Evolutionary conservation across 2,797 vertebrate species (phyloP).

Genomic region (Lagorchestes hirsutus): DNA sequence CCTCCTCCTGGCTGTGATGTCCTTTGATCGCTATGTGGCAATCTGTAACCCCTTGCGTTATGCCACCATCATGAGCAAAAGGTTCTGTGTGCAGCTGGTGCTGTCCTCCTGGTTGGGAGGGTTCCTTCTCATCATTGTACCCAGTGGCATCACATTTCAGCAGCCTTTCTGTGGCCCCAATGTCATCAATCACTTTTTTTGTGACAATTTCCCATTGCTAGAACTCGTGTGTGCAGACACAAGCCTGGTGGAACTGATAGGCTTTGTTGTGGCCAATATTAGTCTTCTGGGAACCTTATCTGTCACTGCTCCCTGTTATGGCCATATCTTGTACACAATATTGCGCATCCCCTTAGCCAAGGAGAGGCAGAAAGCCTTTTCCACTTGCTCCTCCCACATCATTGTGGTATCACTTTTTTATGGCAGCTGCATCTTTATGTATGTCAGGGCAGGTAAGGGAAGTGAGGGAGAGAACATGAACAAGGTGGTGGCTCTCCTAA

Average conservation of each 20-base stretch:
- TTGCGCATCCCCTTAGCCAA: constrained; percentile 65
- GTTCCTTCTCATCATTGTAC: constrained; percentile 63
- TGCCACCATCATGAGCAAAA: constrained; percentile 68
- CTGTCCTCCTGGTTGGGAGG: constrained; percentile 57
- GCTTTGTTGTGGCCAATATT: constrained; percentile 66
- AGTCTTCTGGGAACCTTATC: constrained; percentile 75
- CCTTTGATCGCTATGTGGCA: constrained; percentile 77
- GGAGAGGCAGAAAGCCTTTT: constrained; percentile 78
- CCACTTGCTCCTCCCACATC: constrained; percentile 78
- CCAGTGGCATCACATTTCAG: constrained; percentile 33
- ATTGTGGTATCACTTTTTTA: constrained; percentile 78
- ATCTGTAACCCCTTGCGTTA: constrained; percentile 76
- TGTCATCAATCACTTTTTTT: constrained; percentile 79
- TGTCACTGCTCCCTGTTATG: constrained; percentile 71
- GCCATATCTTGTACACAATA: constrained; percentile 72
- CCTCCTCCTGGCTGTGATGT: constrained; percentile 75
- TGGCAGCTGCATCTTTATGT: constrained; percentile 82
- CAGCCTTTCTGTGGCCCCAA: constrained; percentile 76
- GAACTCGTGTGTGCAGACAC: constrained; percentile 74
- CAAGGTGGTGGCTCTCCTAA: constrained; percentile 80
- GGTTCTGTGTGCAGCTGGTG: constrained; percentile 72
- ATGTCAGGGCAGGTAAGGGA: constrained; percentile 70
- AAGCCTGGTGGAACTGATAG: constrained; percentile 67
- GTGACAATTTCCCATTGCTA: constrained; percentile 75
- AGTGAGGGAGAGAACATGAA: constrained; percentile 59